Evolutionary conservation across 2,797 vertebrate genomes (phyloP).

Genomic region (Pelobates cultripes): DNA sequence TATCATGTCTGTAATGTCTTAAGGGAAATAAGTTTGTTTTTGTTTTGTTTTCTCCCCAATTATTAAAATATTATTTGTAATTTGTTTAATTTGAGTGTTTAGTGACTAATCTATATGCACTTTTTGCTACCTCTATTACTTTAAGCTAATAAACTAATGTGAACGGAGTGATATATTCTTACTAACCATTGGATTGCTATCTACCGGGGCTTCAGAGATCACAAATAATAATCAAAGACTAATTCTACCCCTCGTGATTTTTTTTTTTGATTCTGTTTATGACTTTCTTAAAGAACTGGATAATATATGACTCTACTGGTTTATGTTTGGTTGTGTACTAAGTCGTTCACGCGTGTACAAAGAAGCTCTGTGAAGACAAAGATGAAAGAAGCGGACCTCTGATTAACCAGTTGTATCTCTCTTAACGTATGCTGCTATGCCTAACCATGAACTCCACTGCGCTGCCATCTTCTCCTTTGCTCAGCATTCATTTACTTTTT

Average conservation of each 20-base stretch:
- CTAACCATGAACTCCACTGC: slow-evolving; percentile 26
- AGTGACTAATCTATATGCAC: no score
- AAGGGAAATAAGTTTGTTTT: no score
- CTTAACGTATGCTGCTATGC: slow-evolving; percentile 9
- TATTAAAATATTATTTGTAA: no score
- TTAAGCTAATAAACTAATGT: no score
- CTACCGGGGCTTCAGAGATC: neutral
- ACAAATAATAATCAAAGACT: neutral
- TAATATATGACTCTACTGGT: neutral
- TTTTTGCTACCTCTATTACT: no score
- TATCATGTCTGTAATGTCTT: no score
- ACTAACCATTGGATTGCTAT: neutral
- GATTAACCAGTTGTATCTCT: slow-evolving; percentile 14
- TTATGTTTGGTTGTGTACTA: neutral
- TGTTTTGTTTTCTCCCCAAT: no score
- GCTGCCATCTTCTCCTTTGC: slow-evolving; percentile 20
- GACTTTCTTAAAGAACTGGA: neutral
- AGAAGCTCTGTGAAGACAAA: slow-evolving; percentile 1
- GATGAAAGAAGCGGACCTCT: neutral
- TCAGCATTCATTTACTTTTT: neutral
- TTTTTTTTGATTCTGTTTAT: no score
- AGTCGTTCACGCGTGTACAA: neutral
- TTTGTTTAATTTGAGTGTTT: no score
- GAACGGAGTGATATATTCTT: neutral
- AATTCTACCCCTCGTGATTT: neutral